phyloP scores from a whole-genome alignment of 1,140 invertebrate genomes.

The Dinoponera quadriceps region DNA sequence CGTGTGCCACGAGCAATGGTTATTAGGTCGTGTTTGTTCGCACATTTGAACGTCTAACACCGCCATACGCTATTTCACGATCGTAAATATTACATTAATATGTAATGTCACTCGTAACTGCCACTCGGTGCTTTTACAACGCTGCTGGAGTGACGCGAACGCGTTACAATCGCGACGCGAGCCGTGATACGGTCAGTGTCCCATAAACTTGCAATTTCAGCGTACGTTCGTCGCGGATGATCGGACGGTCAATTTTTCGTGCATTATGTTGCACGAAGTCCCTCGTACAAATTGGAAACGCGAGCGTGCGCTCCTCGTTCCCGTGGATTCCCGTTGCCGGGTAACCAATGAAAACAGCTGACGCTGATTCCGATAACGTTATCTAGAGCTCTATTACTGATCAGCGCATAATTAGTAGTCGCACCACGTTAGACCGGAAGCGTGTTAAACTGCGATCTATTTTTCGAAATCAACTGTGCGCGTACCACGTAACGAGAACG shows the following conservation, averaged over 20 bases:
- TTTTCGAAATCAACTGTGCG: conserved; percentile 53
- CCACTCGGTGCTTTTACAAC: background rate
- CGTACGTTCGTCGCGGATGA: conserved; percentile 10
- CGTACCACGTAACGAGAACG: conserved; percentile 15
- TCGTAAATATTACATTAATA: conserved; percentile 7
- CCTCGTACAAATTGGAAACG: conserved; percentile 48
- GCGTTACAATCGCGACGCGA: background rate
- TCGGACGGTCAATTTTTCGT: conserved; percentile 51
- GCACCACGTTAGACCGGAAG: conserved; percentile 12
- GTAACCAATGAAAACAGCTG: conserved; percentile 62
- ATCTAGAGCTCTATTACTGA: conserved; percentile 66
- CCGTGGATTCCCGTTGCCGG: conserved; percentile 24
- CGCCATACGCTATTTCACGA: background rate
- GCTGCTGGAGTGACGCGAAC: background rate
- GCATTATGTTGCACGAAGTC: conserved; percentile 33
- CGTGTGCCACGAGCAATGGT: background rate
- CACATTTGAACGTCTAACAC: background rate
- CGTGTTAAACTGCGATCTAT: conserved; percentile 67
- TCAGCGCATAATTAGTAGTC: conserved; percentile 72
- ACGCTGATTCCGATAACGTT: conserved; percentile 53
- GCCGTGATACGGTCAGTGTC: conserved; percentile 6
- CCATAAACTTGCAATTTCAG: conserved; percentile 44
- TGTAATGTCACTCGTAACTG: conserved; percentile 8
- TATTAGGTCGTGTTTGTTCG: background rate
- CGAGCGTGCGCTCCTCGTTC: conserved; percentile 5